phyloP scores from a whole-genome alignment of 2,888 invertebrate genomes.

The Neoaliturus tenellus region DNA sequence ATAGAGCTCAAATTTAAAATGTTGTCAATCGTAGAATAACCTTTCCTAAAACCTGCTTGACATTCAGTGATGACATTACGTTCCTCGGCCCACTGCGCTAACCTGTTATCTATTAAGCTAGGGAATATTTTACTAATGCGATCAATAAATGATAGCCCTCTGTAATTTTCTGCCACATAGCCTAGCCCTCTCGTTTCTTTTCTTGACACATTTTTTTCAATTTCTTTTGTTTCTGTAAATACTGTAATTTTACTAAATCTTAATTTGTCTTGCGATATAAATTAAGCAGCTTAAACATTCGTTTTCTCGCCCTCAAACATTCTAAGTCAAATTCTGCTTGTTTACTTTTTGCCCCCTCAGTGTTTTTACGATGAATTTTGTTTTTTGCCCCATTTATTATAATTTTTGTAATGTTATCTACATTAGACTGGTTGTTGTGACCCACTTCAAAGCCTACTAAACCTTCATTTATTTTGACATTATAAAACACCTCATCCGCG shows the following conservation, averaged over 20 bases:
- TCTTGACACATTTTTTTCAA: neutral
- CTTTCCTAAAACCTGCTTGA: constrained; percentile 60
- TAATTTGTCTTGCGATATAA: constrained; percentile 15
- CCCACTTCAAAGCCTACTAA: neutral
- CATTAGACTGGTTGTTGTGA: neutral
- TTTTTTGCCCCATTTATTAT: neutral
- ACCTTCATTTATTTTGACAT: neutral
- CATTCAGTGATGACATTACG: constrained; percentile 55
- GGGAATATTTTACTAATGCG: constrained; percentile 47
- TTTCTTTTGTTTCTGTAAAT: neutral
- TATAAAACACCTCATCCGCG: neutral
- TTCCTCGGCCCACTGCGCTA: constrained; percentile 50
- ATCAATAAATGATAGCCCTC: constrained; percentile 56
- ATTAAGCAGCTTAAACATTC: constrained; percentile 1
- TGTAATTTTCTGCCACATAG: constrained; percentile 33
- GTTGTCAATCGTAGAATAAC: constrained; percentile 58
- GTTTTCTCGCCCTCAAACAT: neutral
- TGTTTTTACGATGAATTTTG: neutral
- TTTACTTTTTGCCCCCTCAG: neutral
- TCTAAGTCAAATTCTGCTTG: neutral
- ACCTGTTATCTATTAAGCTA: constrained; percentile 41
- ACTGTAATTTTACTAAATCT: neutral
- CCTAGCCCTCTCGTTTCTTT: constrained; percentile 48
- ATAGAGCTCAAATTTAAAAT: constrained; percentile 58
- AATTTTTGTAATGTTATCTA: neutral